Base-by-base conservation (phyloP, 2,797 vertebrate species). In the Esox lucius region DNA sequence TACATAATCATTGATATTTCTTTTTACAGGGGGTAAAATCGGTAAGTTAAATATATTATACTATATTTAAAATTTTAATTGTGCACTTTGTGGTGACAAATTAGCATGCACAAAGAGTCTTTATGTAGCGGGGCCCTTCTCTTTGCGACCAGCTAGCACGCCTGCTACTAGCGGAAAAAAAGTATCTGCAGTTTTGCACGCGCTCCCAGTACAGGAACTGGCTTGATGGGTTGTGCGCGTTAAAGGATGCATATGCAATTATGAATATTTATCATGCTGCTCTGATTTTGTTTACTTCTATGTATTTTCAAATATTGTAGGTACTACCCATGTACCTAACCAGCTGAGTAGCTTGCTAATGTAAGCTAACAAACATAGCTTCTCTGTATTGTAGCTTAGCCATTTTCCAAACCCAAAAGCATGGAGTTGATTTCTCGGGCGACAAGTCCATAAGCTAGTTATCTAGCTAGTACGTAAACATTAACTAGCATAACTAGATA, bases 1-100 rank as follows among this genome's bases (percentile, higher is more conserved):
- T 72, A 89, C 88, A 81, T 89, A 86, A 89, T 81, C 26, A 76
- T 77, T 78, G 62, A 78, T 42, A 75, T 82, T 90, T 87, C 81
- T 79, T 78, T 84, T 22, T 73, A 48, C 39, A 8, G 73, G 76
- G 68, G 74, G 48, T 46, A 39, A 85, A 76, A 78, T 81, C 71
- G 92, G 94, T 94, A 78, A 89, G 94, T 91, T 31, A 28, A 53
- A 13, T n/a, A 77, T 74, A 79, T 84, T 35, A 0, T 15, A 59
- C 22, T 61, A 59, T 69, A 35, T 77, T 49, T 68, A 5, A 15
- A 46, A 31, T 11, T 1, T 69, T n/a, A 42, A 82, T 65, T 19
- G 15, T 49, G 35, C 9, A 0, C 49, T 61, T 72, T 71, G 8
- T 22, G 9, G 17, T 13, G 4, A 0, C 4, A 53, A 81, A 7